These are phyloP conservation scores for Atlantisia rogersi DNA, from an alignment of 2,113 vertebrate species.

Conservation along the genomic window DNA sequence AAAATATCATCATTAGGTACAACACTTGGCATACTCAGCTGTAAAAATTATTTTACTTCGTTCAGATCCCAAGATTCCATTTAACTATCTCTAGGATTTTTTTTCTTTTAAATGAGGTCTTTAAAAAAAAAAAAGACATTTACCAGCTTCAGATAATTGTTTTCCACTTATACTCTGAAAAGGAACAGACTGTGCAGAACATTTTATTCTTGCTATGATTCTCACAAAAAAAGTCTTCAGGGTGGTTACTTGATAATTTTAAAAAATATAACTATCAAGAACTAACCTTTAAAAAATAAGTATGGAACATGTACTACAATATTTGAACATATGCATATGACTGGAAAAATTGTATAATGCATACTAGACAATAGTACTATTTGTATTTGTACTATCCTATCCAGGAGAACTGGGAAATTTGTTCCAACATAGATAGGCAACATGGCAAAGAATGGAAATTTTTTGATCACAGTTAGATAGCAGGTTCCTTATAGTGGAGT, in stretches of 20 bases:
- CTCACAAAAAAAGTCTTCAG: neutral
- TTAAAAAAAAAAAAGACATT: neutral
- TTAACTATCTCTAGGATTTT: neutral
- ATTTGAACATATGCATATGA: neutral
- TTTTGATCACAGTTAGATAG: neutral
- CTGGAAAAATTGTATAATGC: neutral
- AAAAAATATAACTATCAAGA: neutral
- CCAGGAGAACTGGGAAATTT: neutral
- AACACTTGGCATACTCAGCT: neutral
- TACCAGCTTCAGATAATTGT: neutral
- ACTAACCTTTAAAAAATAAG: neutral
- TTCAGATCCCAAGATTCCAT: neutral
- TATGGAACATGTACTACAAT: neutral
- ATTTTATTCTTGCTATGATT: neutral
- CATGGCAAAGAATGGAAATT: neutral
- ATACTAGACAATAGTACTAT: neutral
- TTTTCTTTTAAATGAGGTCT: neutral
- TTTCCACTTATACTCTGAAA: neutral
- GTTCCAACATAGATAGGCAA: neutral
- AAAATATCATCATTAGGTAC: neutral
- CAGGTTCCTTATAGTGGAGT: neutral
- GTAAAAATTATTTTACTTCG: conserved; percentile 14
- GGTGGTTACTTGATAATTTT: neutral
- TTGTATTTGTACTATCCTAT: neutral
- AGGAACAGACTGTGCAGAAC: neutral